These are phyloP conservation scores for Cirrhinus mrigala DNA, from an alignment of 2,797 vertebrate genomes.

Conservation along the genomic window DNA sequence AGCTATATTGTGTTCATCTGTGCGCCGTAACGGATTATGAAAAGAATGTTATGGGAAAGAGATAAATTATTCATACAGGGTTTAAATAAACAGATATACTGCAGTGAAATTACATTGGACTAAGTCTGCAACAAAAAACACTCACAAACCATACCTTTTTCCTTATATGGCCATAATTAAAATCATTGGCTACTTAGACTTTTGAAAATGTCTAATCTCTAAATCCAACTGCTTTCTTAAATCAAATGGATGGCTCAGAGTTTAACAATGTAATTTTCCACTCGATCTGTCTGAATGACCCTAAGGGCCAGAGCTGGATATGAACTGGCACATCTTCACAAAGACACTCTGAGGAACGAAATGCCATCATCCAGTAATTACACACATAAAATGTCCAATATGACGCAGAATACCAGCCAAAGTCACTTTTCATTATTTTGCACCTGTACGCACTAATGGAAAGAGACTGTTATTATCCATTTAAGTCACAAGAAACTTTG, in stretches of 20 bases:
- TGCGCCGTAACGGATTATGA: not conserved
- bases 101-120: not conserved
- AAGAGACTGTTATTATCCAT: not conserved
- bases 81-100: not conserved
- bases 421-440: conserved; percentile 20
- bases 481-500: conserved; percentile 17
- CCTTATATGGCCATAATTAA: not conserved
- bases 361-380: conserved; percentile 25
- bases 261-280: conserved; percentile 22
- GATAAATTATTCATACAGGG: not conserved
- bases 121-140: not conserved
- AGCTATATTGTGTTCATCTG: not conserved
- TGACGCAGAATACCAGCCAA: not conserved
- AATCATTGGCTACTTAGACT: not conserved
- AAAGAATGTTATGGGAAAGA: not conserved
- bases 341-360: conserved; percentile 26
- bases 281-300: conserved; percentile 18
- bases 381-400: conserved; percentile 4
- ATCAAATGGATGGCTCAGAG: conserved; percentile 7
- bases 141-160: not conserved
- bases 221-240: not conserved
- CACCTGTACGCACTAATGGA: not conserved
- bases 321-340: conserved; percentile 5
- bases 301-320: not conserved
- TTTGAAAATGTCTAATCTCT: not conserved